phyloP scores from a whole-genome alignment of 2,113 vertebrate species.

The Rhegmatorhina hoffmannsi region DNA sequence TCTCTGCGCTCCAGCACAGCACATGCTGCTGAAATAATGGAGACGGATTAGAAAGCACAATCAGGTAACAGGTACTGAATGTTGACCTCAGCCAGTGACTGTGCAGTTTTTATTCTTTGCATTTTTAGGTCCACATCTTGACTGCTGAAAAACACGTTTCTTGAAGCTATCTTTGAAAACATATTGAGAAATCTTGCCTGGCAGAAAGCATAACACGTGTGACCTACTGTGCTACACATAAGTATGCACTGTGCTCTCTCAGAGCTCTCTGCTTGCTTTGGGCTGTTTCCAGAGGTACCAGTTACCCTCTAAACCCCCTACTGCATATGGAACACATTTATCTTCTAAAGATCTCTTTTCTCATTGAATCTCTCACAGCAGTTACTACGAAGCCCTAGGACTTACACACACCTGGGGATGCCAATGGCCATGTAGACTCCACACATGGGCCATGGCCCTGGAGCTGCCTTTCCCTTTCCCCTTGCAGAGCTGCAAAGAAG shows the following conservation, averaged over 20 bases:
- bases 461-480: neutral
- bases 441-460: accelerated
- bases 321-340: neutral
- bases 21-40: neutral
- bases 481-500: neutral
- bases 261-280: neutral
- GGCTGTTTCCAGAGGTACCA: neutral
- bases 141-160: conserved; percentile 1
- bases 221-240: neutral
- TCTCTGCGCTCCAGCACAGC: neutral
- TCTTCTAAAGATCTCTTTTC: neutral
- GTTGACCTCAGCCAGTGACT: neutral
- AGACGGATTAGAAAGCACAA: neutral
- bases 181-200: neutral
- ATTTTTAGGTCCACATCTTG: neutral
- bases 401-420: neutral
- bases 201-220: neutral
- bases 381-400: neutral
- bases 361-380: neutral
- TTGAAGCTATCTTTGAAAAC: conserved; percentile 15
- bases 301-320: neutral
- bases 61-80: neutral
- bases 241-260: neutral
- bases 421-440: neutral
- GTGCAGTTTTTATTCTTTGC: neutral